phyloP scores from a whole-genome alignment of 2,113 vertebrate genomes.

The Dicentrarchus labrax region DNA sequence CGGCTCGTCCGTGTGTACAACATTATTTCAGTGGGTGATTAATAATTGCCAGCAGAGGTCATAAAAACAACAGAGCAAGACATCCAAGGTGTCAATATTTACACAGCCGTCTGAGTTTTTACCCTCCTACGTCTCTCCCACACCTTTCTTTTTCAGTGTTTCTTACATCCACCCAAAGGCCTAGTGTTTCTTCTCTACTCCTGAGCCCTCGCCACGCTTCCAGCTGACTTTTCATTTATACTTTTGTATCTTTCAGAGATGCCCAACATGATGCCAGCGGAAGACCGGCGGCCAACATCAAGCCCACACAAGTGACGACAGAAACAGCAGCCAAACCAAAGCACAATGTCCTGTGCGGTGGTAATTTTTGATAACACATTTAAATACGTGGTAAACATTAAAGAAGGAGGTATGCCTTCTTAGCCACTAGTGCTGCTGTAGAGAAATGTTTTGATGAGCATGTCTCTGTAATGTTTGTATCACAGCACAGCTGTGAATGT shows the following conservation, averaged over 20 bases:
- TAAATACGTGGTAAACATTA: background rate
- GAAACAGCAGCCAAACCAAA: background rate
- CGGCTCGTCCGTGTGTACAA: background rate
- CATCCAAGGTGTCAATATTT: conserved; percentile 63
- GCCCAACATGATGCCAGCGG: background rate
- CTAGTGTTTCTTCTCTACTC: background rate
- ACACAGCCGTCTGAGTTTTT: conserved; percentile 21
- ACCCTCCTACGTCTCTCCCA: background rate
- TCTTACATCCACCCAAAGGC: background rate
- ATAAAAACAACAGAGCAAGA: conserved; percentile 50
- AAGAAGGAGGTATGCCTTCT: background rate
- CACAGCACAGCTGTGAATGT: background rate
- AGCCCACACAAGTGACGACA: background rate
- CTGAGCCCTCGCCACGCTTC: background rate
- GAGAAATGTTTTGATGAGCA: background rate
- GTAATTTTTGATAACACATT: background rate
- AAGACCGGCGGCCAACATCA: background rate
- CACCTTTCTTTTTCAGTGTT: background rate
- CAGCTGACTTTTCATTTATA: conserved; percentile 4
- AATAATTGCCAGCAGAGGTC: conserved; percentile 65
- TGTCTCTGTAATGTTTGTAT: background rate
- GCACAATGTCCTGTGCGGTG: background rate
- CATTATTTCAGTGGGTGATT: conserved; percentile 57
- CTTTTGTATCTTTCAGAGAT: background rate
- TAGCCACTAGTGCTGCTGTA: background rate